Base-by-base conservation (phyloP, 92 coral and sea anemone genomes). In the Desmophyllum pertusum region DNA sequence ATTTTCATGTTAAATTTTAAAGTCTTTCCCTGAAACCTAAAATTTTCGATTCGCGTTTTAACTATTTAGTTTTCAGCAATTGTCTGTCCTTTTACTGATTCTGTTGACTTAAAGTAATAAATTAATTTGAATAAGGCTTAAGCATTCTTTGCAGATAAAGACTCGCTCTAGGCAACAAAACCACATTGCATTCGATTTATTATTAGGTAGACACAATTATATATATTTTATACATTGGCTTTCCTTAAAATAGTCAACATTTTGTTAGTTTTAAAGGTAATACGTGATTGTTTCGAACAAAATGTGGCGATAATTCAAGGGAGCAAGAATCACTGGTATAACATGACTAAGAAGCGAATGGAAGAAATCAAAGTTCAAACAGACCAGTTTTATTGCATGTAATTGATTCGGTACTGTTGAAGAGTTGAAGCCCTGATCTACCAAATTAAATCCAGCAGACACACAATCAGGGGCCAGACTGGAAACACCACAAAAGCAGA, bases 131-230 rank as follows among this genome's bases (percentile, higher is more conserved):
- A 38, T 50, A 52, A 51, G 13, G 40, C 33, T 10, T 25, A 31
- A 0, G 51, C 67, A 69, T 80, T 68, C 76, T 80, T 68, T 57
- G 35, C 63, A 80, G 40, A 1, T 35, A 51, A 29, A 67, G 18
- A 27, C 10, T n/a, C n/a, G 38, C 33, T 50, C 84, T 69, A 14
- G 38, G 84, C 76, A 50, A 80, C 84, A 18, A 50, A 35, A 30
- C 36, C 36, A 2, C 38, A 11, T 14, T 29, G 77, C 36, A 43
- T 43, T 67, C 23, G 5, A 37, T 14, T 37, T 6, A 17, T 13
- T 65, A 33, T 4, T 10, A 67, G 10, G 25, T 35, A 67, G 25
- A 19, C 25, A 67, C 2, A 31, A 4, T 17, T 19, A n/a, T n/a
- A n/a, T 37, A 4, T 1, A 38, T 66, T 31, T 35, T 66, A 31